Evolutionary conservation across 2,888 invertebrate genomes (phyloP).

Genomic region (Harpagoxenus sublaevis): DNA sequence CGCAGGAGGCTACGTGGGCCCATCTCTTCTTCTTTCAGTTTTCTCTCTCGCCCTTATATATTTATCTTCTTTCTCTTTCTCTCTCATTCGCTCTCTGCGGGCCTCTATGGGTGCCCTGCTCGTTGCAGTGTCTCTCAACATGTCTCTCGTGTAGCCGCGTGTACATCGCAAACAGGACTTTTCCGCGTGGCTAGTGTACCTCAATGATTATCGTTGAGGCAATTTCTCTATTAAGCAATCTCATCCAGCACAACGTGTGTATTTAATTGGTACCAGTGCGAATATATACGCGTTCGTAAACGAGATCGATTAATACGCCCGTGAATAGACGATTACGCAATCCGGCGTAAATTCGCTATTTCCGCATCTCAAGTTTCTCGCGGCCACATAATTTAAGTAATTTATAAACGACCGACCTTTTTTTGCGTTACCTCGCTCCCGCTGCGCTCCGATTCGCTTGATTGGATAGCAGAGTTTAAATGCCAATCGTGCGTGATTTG

Average conservation of each 20-base stretch:
- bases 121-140: slow-evolving; percentile 74
- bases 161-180: background rate
- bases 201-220: slow-evolving; percentile 26
- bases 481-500: slow-evolving; percentile 47
- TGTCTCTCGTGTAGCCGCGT: slow-evolving; percentile 27
- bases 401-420: slow-evolving; percentile 19
- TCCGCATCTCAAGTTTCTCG: slow-evolving; percentile 24
- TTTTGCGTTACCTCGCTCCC: slow-evolving; percentile 25
- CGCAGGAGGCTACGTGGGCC: slow-evolving; percentile 80
- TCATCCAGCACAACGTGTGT: slow-evolving; percentile 14
- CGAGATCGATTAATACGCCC: slow-evolving; percentile 36
- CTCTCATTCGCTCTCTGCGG: slow-evolving; percentile 53
- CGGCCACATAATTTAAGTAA: slow-evolving; percentile 18
- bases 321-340: slow-evolving; percentile 38
- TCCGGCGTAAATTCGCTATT: slow-evolving; percentile 19
- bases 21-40: slow-evolving; percentile 68
- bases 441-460: slow-evolving; percentile 47
- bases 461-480: slow-evolving; percentile 41
- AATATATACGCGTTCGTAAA: slow-evolving; percentile 17
- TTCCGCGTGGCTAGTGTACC: background rate
- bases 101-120: slow-evolving; percentile 60
- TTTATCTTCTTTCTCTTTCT: slow-evolving; percentile 58
- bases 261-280: slow-evolving; percentile 39
- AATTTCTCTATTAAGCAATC: slow-evolving; percentile 46
- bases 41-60: slow-evolving; percentile 50